Evolutionary conservation across 2,113 vertebrate genomes (phyloP), one percentile per base, ranked within the genome.

Genomic region (Passer domesticus): DNA sequence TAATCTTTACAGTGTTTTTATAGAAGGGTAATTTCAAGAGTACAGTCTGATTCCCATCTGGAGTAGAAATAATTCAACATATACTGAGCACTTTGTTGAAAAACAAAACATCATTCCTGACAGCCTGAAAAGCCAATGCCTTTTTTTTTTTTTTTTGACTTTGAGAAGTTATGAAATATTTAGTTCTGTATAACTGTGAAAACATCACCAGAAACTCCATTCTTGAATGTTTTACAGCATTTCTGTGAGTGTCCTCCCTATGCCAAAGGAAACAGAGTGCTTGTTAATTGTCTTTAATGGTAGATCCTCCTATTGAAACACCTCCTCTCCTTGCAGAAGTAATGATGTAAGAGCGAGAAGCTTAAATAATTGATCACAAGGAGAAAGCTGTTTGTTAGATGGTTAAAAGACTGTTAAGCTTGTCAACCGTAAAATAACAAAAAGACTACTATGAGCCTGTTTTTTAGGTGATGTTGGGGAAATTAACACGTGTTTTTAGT

Each of bases 331-430:
- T 94, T 93, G 92, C 90, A 39, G 93, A 92, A 84, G 73, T 52
- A 94, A 47, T 83, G 60, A 70, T 96, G 55, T 94, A 96, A 93
- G 74, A 87, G 88, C 5, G 10, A 93, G 49, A 69, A 33, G 87
- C 79, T 90, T 96, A 95, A 97, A 95, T 96, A 95, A 92, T 96
- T 85, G 94, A 92, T 90, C 53, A 72, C 50, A 50, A 10, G 6
- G 83, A 69, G 90, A 93, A 95, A 92, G 56, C 77, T 94, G 64
- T 83, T 97, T 93, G 91, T 92, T 94, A 92, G 69, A 64, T 86
- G 66, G 90, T 87, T 97, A 86, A 91, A 82, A 75, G 70, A 90
- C 87, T 58, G 37, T 72, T 95, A 70, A 87, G 67, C 90, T 86
- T 92, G 92, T 56, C 91, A 92, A n/a, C 66, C 3, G 14, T 93